A percentile compares a stretch with the other conserved stretches of the same genome.
These are phyloP conservation scores for Polypedilum pembai DNA, from an alignment of 1,140 invertebrate genomes.

Conservation along the genomic window DNA sequence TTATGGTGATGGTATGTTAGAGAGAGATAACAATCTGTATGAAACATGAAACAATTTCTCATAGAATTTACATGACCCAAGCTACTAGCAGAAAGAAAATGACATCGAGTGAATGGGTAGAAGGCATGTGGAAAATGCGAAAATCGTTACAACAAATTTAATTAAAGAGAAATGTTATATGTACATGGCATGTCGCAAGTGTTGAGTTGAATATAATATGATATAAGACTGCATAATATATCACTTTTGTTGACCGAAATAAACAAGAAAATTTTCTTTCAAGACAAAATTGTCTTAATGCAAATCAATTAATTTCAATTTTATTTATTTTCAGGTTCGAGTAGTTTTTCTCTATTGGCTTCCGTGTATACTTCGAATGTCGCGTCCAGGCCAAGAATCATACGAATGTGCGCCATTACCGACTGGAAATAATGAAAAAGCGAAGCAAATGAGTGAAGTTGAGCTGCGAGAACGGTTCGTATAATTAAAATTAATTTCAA, in stretches of 20 bases:
- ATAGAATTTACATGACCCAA: conserved; percentile 12
- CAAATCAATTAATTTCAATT: conserved; percentile 21
- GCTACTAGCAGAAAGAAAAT: neutral
- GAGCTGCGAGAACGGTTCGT: conserved; percentile 42
- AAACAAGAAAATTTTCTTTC: neutral
- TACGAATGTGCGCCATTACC: conserved; percentile 50
- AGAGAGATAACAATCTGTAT: conserved; percentile 2
- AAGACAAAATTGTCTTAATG: neutral
- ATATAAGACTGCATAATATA: conserved; percentile 5
- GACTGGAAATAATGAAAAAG: conserved; percentile 51
- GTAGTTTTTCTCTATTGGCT: conserved; percentile 92
- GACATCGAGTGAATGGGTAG: too few species aligned
- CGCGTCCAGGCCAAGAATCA: conserved; percentile 64
- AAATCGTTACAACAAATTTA: neutral
- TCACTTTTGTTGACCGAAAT: neutral
- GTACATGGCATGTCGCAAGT: conserved; percentile 2
- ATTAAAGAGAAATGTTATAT: neutral
- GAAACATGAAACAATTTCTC: neutral
- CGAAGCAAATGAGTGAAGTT: conserved; percentile 43
- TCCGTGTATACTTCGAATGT: conserved; percentile 92
- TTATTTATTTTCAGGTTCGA: conserved; percentile 62
- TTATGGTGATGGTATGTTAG: too few species aligned
- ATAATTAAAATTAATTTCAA: neutral
- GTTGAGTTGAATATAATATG: neutral
- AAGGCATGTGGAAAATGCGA: neutral